Base-by-base conservation (phyloP, 2,113 vertebrate species). In the Dromaius novaehollandiae region DNA sequence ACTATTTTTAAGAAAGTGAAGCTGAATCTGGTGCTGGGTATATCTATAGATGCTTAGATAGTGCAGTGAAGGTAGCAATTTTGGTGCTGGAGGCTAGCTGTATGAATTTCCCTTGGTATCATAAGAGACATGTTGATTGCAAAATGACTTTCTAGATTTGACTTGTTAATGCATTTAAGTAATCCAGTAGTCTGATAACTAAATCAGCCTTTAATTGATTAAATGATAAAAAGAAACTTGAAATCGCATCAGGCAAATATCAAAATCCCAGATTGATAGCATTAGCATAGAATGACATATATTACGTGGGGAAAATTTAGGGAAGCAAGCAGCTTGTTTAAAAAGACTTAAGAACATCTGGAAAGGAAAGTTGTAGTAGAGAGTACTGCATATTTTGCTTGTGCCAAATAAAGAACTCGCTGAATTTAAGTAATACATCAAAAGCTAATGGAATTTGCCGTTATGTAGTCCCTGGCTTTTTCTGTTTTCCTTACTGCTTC, bases 391-490 rank as follows among this genome's bases (percentile, higher is more conserved):
- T 18, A 7, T 65, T 83, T 60, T 81, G 15, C 46, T 81, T 70
- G 8, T 40, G 30, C 63, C 16, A 81, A 32, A 18, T 69, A 32
- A 55, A 86, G 38, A 74, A 63, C 66, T 80, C 1, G 0, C 42
- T 78, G 21, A 71, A 84, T 12, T 79, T 75, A 24, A 50, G 24
- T 20, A 20, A 12, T 9, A n/a, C 55, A 22, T 65, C 26, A 46
- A 60, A 86, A 66, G 46, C 40, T 71, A 19, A 63, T 90, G 55
- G 30, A 55, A 16, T 70, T 53, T 74, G 19, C 11, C 5, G 1
- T 85, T 71, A 3, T 0, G 0, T 60, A 19, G 14, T 50, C 10
- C 22, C 9, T 53, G 22, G 15, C 22, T 82, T 79, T 42, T 8
- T 80, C 15, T 46, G 11, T 50, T 69, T 69, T 61, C 22, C 13